Base-by-base conservation (phyloP, 2,113 vertebrate genomes). In the Aleadryas rufinucha region DNA sequence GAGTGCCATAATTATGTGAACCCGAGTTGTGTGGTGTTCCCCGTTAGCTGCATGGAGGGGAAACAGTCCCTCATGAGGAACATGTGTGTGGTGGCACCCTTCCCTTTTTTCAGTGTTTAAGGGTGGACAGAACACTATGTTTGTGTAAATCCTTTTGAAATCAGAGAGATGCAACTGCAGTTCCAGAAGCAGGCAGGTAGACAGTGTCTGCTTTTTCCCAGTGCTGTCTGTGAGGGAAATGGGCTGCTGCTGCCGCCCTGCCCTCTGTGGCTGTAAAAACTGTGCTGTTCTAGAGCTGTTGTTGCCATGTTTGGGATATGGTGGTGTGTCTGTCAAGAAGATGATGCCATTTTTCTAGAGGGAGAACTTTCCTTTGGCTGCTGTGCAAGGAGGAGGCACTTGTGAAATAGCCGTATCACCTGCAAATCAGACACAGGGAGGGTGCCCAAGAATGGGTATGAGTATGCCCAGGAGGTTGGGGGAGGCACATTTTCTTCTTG, bases 261-360 rank as follows among this genome's bases (percentile, higher is more conserved):
- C 52, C 66, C 14, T 70, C 84, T 64, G 39, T 3, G 3, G 20
- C 77, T 33, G 10, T 66, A 50, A 65, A 54, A 31, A 2, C 24
- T 10, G 4, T 86, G 35, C 33, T 85, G 7, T 41, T 90, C 53
- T 9, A 39, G 53, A 35, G 20, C 1, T 83, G 35, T 59, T 1
- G 0, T 31, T 68, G 69, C 23, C 1, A 0, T 27, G 4, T 35
- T 72, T 57, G 65, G n/a, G 31, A 39, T 49, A 30, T 28, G 54
- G 24, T 21, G 35, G 4, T 61, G 21, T 42, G 27, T 53, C 84
- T 65, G 31, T 80, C 41, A 41, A 45, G 64, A 50, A 59, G 57
- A 4, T n/a, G 4, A 16, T 90, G 53, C 56, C 4, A 1, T 83
- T 74, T 85, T 61, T 52, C 37, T 74, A 24, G 57, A 52, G 54